phyloP scores from a whole-genome alignment of 2,113 vertebrate species.

The Xerus inauris region DNA sequence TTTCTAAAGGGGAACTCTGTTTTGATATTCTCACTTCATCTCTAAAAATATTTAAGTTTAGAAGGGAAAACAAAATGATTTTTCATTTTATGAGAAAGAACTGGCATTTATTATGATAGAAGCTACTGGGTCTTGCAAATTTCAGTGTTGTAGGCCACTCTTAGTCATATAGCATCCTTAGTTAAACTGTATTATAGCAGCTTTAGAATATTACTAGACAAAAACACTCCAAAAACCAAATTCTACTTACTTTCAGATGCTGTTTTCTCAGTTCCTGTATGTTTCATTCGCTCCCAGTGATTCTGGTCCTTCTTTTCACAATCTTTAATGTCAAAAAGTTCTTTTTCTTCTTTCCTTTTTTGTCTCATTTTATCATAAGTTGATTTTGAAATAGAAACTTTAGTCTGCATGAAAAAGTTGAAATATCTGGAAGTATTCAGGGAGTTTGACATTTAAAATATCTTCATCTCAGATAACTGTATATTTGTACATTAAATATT shows the following conservation, averaged over 20 bases:
- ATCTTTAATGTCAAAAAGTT: constrained; percentile 78
- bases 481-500: neutral
- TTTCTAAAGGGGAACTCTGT: constrained; percentile 79
- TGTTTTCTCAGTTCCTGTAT: constrained; percentile 80
- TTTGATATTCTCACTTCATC: constrained; percentile 68
- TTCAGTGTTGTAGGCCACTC: neutral
- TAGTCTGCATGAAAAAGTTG: constrained; percentile 84
- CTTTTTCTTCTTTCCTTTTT: constrained; percentile 86
- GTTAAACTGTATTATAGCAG: neutral
- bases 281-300: constrained; percentile 84
- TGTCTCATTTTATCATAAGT: constrained; percentile 88
- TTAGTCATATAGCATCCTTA: neutral
- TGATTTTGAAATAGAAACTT: constrained; percentile 87
- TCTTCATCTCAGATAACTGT: constrained; percentile 8
- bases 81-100: constrained; percentile 55
- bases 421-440: constrained; percentile 59
- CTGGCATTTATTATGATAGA: constrained; percentile 15
- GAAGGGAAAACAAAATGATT: constrained; percentile 38
- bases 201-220: neutral
- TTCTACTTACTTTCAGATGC: constrained; percentile 82
- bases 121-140: neutral
- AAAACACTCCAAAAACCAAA: constrained; percentile 6
- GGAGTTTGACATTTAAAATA: constrained; percentile 53
- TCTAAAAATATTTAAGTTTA: constrained; percentile 84
- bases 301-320: constrained; percentile 85